Conservation (phyloP, 2,113 vertebrate genomes). For the Willisornis vidua region DNA sequence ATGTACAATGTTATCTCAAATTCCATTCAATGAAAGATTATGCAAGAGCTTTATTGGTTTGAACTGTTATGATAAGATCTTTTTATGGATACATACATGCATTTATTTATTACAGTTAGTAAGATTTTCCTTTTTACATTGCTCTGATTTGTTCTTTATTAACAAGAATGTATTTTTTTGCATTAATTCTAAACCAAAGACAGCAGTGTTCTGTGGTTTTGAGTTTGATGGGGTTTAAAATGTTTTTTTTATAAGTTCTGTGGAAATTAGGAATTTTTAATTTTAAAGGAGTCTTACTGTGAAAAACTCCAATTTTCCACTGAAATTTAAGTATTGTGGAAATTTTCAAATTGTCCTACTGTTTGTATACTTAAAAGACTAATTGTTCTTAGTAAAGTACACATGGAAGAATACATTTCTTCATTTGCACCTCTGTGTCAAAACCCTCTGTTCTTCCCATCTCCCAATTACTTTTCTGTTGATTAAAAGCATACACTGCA, state of each 20-base stretch:
- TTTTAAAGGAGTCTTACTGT: not conserved
- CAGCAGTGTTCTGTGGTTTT: not conserved
- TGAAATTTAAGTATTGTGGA: not conserved
- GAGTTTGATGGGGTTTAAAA: accelerated
- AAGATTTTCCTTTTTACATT: not conserved
- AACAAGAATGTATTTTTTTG: accelerated
- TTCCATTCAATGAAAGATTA: not conserved
- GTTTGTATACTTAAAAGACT: not conserved
- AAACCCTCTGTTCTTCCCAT: not conserved
- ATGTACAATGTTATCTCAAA: not conserved
- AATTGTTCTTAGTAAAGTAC: not conserved
- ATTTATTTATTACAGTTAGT: not conserved
- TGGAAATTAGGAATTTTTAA: not conserved
- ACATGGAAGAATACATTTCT: not conserved
- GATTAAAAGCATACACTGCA: not conserved
- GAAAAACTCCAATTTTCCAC: not conserved
- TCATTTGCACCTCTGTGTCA: not conserved
- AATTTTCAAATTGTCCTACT: not conserved
- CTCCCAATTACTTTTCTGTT: not conserved
- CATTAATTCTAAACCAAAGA: not conserved
- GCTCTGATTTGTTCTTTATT: not conserved
- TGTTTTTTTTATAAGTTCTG: not conserved
- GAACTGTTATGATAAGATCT: not conserved
- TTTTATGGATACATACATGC: accelerated
- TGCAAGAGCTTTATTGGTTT: not conserved